phyloP scores from a whole-genome alignment of 2,888 invertebrate genomes.

The Dimorphilus gyrociliatus region DNA sequence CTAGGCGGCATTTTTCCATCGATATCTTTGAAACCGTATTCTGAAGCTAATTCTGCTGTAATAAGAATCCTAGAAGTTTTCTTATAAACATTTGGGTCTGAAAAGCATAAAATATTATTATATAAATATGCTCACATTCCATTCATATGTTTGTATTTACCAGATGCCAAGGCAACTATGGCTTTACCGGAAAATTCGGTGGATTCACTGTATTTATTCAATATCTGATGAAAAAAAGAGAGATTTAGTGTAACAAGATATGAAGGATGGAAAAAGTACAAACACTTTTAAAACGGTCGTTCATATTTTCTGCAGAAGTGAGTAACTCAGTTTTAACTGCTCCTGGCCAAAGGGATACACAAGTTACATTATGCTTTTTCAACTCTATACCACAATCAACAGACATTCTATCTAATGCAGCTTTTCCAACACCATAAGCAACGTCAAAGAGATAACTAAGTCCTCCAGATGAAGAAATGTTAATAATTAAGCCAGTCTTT shows the following conservation, averaged over 20 bases:
- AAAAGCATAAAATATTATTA: constrained; percentile 4
- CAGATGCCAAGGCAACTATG: constrained; percentile 17
- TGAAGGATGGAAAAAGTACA: not conserved
- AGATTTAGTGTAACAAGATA: too few relatives aligned
- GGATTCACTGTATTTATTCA: constrained; percentile 15
- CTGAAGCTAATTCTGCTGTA: constrained; percentile 30
- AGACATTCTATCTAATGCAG: constrained; percentile 39
- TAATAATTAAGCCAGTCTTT: constrained; percentile 37
- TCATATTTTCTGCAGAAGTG: constrained; percentile 1
- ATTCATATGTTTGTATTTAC: constrained; percentile 6
- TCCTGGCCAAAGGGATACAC: constrained; percentile 39
- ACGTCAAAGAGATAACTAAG: constrained; percentile 37
- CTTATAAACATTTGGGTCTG: constrained; percentile 25
- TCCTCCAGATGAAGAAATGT: constrained; percentile 38
- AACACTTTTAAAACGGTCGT: not conserved
- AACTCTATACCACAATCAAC: constrained; percentile 38
- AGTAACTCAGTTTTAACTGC: constrained; percentile 36
- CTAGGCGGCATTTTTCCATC: too few relatives aligned
- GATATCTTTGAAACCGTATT: constrained; percentile 34
- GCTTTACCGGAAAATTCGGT: constrained; percentile 19
- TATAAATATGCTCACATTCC: not conserved
- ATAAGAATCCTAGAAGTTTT: constrained; percentile 31
- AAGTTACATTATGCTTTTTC: constrained; percentile 27
- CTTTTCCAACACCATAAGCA: constrained; percentile 39
- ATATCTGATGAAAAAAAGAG: not conserved